Percentiles rank a stretch among this genome's conserved stretches.
phyloP scores from a whole-genome alignment of 2,113 vertebrate genomes.

The Toxostoma redivivum region DNA sequence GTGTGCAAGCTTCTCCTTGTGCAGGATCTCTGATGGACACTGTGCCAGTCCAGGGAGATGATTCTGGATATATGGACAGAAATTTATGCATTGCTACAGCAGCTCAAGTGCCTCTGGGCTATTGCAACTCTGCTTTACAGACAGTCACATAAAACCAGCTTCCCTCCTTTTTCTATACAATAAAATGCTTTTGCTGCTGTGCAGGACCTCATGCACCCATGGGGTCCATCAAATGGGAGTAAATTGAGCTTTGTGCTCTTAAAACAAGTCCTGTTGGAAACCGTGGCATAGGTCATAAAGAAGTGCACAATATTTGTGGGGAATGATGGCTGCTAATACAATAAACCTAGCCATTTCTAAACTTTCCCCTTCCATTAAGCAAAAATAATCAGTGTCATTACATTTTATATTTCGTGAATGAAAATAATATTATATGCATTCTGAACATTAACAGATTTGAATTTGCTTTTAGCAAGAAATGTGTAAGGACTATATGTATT shows the following conservation, averaged over 20 bases:
- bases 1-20: neutral
- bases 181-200: neutral
- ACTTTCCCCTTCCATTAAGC: neutral
- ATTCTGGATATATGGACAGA: neutral
- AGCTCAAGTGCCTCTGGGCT: neutral
- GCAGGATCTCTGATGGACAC: neutral
- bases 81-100: neutral
- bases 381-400: neutral
- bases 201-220: neutral
- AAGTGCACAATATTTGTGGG: neutral
- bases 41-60: neutral
- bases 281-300: neutral
- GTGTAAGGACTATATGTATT: neutral
- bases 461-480: neutral
- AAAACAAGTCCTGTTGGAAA: neutral
- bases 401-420: constrained; percentile 4
- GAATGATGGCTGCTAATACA: neutral
- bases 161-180: neutral
- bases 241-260: neutral
- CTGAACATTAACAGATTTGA: neutral
- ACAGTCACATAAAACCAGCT: neutral
- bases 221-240: neutral
- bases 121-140: neutral
- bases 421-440: neutral
- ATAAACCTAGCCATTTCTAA: neutral